Percentiles rank a stretch among this genome's conserved stretches.
Evolutionary conservation across 2,888 invertebrate genomes (phyloP).

Genomic region (Chelonus formosanus): DNA sequence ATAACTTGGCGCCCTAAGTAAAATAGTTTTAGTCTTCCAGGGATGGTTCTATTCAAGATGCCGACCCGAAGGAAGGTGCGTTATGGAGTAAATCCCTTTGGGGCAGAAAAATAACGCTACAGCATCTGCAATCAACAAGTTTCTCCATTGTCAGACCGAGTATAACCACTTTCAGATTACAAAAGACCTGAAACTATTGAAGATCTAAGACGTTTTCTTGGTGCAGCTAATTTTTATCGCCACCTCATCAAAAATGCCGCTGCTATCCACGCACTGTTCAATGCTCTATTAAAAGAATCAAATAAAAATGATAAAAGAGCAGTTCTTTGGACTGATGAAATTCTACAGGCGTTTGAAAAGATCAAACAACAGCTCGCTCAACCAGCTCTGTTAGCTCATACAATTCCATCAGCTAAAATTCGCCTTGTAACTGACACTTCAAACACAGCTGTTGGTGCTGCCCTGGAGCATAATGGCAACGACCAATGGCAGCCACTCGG

Average conservation of each 20-base stretch:
- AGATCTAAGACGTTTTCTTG: slow-evolving; percentile 30
- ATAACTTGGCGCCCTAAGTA: no score
- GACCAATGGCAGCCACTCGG: slow-evolving; percentile 42
- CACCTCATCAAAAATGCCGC: slow-evolving; percentile 29
- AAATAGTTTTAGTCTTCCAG: no score
- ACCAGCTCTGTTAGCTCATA: slow-evolving; percentile 36
- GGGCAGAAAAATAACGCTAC: no score
- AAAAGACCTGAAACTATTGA: slow-evolving; percentile 32
- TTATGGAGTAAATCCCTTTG: no score
- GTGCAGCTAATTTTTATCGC: slow-evolving; percentile 34
- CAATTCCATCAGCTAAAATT: slow-evolving; percentile 17
- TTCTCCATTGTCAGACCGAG: slow-evolving; percentile 15
- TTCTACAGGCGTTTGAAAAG: slow-evolving; percentile 31
- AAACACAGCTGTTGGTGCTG: slow-evolving; percentile 44
- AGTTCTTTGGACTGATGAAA: slow-evolving; percentile 22
- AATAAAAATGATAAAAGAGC: slow-evolving; percentile 36
- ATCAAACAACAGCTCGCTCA: slow-evolving; percentile 24
- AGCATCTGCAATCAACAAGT: no score
- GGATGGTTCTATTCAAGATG: no score
- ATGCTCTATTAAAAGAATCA: slow-evolving; percentile 27
- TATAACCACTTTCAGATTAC: slow-evolving; percentile 38
- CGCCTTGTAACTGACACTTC: slow-evolving; percentile 42
- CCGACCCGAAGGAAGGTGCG: no score
- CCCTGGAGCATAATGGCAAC: slow-evolving; percentile 41
- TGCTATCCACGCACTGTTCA: slow-evolving; percentile 23